A percentile compares a stretch with the other conserved stretches of the same genome.
Evolutionary conservation across 2,888 invertebrate species (phyloP).

Genomic region (Pachycephus smyrnensis): DNA sequence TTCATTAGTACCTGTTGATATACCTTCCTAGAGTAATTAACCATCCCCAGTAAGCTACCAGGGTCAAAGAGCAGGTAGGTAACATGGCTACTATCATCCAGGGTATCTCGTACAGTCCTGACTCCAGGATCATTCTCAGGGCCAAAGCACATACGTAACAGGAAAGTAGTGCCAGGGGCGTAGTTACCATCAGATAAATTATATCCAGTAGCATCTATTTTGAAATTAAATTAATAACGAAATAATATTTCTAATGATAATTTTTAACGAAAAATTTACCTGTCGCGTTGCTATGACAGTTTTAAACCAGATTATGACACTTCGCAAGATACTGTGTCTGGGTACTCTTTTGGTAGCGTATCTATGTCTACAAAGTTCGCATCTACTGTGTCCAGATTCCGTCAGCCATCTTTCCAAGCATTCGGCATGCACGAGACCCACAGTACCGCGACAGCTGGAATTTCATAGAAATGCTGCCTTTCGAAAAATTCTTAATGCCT

Average conservation of each 20-base stretch:
- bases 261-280: constrained; percentile 33
- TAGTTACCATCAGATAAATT: constrained; percentile 59
- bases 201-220: constrained; percentile 59
- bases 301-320: constrained; percentile 57
- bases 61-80: constrained; percentile 60
- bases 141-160: constrained; percentile 60
- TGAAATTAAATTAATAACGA: background rate
- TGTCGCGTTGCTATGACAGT: constrained; percentile 60
- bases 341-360: constrained; percentile 65
- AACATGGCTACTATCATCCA: constrained; percentile 63
- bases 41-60: constrained; percentile 64
- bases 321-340: constrained; percentile 53
- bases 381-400: constrained; percentile 68
- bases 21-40: constrained; percentile 62
- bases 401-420: constrained; percentile 72
- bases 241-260: too few relatives aligned
- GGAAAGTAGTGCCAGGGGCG: constrained; percentile 61
- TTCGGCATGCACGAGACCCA: constrained; percentile 69
- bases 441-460: constrained; percentile 69
- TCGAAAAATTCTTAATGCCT: background rate
- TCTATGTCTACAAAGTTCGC: constrained; percentile 71
- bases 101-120: constrained; percentile 56
- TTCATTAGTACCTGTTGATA: constrained; percentile 35
- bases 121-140: constrained; percentile 53
- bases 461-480: constrained; percentile 49